Base-by-base conservation (phyloP, 2,888 invertebrate species). In the Cryptops parisi region DNA sequence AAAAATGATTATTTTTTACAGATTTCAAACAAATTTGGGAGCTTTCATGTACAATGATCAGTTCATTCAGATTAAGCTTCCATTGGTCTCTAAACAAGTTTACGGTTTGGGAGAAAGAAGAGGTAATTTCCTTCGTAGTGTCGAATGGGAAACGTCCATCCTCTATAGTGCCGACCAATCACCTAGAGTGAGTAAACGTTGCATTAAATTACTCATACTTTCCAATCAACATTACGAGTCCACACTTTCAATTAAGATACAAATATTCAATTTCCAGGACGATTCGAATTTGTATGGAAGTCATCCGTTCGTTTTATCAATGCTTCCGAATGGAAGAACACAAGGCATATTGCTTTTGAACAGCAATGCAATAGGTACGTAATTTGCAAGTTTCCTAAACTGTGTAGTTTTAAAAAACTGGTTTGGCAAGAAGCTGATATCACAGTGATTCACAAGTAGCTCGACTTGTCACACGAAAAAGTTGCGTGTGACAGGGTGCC, bases 321-420 rank as follows among this genome's bases (percentile, higher is more conserved):
- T 85, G 61, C 86, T 86, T 64, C 72, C 77, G 21, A 73, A 75
- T 47, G 80, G 80, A 15, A 75, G 75, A 24, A 38, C 21, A 24
- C 77, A 83, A 65, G 88, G 88, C 15, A 80, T 86, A 22, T 75
- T 86, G 44, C 74, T 88, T 2, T 73, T 84, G 19, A 89, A 88
- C 65, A 83, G 85, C 62, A 86, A 89, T 67, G 84, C 86, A 41
- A 84, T 86, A 81, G 86, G 85, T 84, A 73, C 65, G n/a, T n/a
- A n/a, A n/a, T n/a, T n/a, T n/a, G n/a, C n/a, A n/a, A 24, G 2
- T n/a, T 17, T 47, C n/a, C n/a, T n/a, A n/a, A n/a, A n/a, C n/a
- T n/a, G n/a, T n/a, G n/a, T n/a, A n/a, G n/a, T n/a, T n/a, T n/a
- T n/a, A n/a, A n/a, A n/a, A n/a, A n/a, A n/a, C n/a, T n/a, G n/a